Conservation (phyloP, 2,888 invertebrate species). For the Drosophila acutilabella region DNA sequence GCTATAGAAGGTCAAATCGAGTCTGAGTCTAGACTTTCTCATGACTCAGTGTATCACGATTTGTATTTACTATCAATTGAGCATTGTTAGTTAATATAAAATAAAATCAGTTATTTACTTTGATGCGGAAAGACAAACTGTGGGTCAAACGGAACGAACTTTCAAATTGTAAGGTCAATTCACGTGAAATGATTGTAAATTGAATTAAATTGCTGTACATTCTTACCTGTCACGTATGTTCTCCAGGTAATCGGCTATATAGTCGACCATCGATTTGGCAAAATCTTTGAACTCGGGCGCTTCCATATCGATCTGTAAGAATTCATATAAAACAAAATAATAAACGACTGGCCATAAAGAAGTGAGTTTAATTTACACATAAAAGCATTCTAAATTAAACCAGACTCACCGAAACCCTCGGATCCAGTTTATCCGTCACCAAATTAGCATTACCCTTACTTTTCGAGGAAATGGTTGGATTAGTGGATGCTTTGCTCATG, state of each 20-base stretch:
- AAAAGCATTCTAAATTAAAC: slow-evolving; percentile 14
- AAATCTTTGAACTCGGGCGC: slow-evolving; percentile 93
- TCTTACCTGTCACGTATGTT: slow-evolving; percentile 94
- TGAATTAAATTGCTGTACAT: slow-evolving; percentile 34
- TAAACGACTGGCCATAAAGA: slow-evolving; percentile 4
- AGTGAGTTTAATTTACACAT: slow-evolving; percentile 21
- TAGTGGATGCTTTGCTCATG: slow-evolving; percentile 61
- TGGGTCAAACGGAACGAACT: slow-evolving; percentile 69
- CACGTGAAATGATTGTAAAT: slow-evolving; percentile 37
- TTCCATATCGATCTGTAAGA: slow-evolving; percentile 88
- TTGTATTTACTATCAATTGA: slow-evolving; percentile 6
- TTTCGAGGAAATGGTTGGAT: slow-evolving; percentile 28
- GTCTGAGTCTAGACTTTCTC: slow-evolving; percentile 47
- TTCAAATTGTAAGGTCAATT: slow-evolving; percentile 70
- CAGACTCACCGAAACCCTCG: slow-evolving; percentile 80
- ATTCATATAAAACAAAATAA: background rate
- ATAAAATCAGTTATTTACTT: slow-evolving; percentile 13
- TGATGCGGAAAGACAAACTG: slow-evolving; percentile 39
- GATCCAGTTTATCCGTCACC: slow-evolving; percentile 77
- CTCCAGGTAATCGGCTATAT: slow-evolving; percentile 96
- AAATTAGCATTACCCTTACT: slow-evolving; percentile 58
- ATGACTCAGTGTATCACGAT: slow-evolving; percentile 40
- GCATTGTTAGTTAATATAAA: slow-evolving; percentile 22
- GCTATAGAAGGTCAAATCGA: slow-evolving; percentile 41
- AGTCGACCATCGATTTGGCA: slow-evolving; percentile 97